Conservation (phyloP, 2,888 invertebrate species). For the Germaria angustata region DNA sequence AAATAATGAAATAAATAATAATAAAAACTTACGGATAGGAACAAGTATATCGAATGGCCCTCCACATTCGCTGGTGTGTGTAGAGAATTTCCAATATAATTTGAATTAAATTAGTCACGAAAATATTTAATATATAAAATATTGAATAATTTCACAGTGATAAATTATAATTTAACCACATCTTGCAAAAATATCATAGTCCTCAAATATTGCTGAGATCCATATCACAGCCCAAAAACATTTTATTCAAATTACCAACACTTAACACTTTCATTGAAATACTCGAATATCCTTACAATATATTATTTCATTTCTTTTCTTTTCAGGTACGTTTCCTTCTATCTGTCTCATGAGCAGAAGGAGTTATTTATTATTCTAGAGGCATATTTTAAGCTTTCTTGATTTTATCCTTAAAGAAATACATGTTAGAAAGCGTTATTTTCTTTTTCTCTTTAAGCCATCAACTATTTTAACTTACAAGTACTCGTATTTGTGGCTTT, state of each 20-base stretch:
- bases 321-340: background rate
- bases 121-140: too few species aligned
- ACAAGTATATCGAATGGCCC: too few species aligned
- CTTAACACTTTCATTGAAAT: constrained; percentile 63
- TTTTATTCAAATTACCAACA: constrained; percentile 61
- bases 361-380: constrained; percentile 59
- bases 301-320: constrained; percentile 23
- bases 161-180: background rate
- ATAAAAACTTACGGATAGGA: too few species aligned
- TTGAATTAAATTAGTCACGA: too few species aligned
- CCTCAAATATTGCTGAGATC: constrained; percentile 8
- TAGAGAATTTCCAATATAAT: too few species aligned
- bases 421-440: constrained; percentile 3
- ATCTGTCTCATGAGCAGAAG: background rate
- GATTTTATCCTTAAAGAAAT: constrained; percentile 54
- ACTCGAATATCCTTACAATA: background rate
- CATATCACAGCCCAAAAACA: background rate
- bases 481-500: constrained; percentile 59
- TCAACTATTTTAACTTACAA: constrained; percentile 52
- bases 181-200: background rate
- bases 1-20: too few species aligned
- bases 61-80: too few species aligned
- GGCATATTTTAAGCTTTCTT: constrained; percentile 56
- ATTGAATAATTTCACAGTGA: background rate
- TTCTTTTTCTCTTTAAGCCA: constrained; percentile 27